Conservation (phyloP, 2,888 invertebrate species). For the Chloroclysta siterata region DNA sequence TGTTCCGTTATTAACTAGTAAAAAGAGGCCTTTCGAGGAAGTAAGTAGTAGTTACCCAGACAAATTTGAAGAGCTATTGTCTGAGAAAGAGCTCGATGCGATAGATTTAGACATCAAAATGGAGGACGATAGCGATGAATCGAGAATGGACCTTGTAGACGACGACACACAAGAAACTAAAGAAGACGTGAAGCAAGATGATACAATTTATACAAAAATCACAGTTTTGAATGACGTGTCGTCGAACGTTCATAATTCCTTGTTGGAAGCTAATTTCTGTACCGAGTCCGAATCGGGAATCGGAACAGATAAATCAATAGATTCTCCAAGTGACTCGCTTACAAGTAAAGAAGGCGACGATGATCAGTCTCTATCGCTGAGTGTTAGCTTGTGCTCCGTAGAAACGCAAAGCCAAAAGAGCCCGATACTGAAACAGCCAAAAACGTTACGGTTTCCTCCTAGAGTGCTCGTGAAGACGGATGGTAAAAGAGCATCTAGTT, state of each 20-base stretch:
- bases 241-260: conserved; percentile 73
- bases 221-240: conserved; percentile 78
- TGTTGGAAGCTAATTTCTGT: conserved; percentile 78
- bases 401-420: conserved; percentile 85
- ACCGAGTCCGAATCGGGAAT: conserved; percentile 80
- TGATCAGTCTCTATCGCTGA: conserved; percentile 75
- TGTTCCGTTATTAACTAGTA: conserved; percentile 69
- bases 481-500: conserved; percentile 67
- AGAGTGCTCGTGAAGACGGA: conserved; percentile 70
- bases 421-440: conserved; percentile 92
- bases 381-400: conserved; percentile 74
- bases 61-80: conserved; percentile 62
- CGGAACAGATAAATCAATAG: conserved; percentile 79
- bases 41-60: conserved; percentile 70
- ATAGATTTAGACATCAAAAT: conserved; percentile 34
- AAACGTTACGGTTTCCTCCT: conserved; percentile 92
- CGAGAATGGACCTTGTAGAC: conserved; percentile 49
- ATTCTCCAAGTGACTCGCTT: conserved; percentile 79
- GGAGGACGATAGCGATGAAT: conserved; percentile 44
- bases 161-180: conserved; percentile 66
- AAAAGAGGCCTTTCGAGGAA: conserved; percentile 78
- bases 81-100: conserved; percentile 48
- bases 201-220: conserved; percentile 78
- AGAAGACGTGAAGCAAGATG: conserved; percentile 73
- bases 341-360: conserved; percentile 80